These are phyloP conservation scores for Nettapus auritus DNA, from an alignment of 2,113 vertebrate species.

Conservation along the genomic window DNA sequence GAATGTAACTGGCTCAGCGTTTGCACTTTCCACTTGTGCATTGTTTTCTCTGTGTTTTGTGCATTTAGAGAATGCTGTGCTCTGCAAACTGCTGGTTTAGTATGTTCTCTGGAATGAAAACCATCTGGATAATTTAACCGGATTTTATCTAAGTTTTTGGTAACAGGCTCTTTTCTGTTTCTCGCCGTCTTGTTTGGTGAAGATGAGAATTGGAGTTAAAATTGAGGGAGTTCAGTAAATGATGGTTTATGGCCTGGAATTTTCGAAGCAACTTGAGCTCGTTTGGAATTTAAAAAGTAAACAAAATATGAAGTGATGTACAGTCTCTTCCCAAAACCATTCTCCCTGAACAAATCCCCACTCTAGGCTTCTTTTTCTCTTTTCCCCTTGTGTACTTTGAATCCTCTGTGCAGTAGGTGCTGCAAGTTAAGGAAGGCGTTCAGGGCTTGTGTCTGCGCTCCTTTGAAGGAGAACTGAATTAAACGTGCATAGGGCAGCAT, in stretches of 20 bases:
- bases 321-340: not conserved
- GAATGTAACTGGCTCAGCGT: constrained; percentile 58
- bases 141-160: constrained; percentile 7
- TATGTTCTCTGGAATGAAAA: constrained; percentile 69
- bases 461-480: not conserved
- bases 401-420: not conserved
- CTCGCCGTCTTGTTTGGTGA: not conserved
- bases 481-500: not conserved
- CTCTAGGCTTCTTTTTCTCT: not conserved
- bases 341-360: not conserved
- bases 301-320: not conserved
- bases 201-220: not conserved
- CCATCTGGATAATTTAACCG: constrained; percentile 62
- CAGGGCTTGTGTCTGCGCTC: not conserved
- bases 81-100: constrained; percentile 58
- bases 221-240: not conserved
- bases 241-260: not conserved
- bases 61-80: constrained; percentile 64
- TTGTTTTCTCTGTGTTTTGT: constrained; percentile 70
- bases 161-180: constrained; percentile 40
- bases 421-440: not conserved
- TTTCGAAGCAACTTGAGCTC: not conserved
- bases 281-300: not conserved
- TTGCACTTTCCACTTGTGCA: constrained; percentile 63
- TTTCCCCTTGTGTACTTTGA: not conserved